A percentile compares a stretch with the other conserved stretches of the same genome.
Evolutionary conservation across 2,113 vertebrate genomes (phyloP).

Genomic region (Accipiter virgatus): DNA sequence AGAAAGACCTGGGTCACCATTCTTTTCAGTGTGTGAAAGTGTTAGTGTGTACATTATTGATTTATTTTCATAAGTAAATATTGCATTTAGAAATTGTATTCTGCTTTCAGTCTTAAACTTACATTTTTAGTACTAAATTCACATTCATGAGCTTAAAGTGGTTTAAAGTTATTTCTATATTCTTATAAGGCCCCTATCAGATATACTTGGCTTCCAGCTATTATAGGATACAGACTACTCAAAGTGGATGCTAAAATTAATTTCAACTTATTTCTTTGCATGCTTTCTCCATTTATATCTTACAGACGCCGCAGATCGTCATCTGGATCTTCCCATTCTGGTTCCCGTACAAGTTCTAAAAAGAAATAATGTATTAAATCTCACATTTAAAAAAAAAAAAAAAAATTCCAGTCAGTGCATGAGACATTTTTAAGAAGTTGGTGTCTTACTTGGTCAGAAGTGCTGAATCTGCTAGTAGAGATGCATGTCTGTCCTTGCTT

Average conservation of each 20-base stretch:
- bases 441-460: constrained; percentile 81
- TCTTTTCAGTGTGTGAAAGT: background rate
- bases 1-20: background rate
- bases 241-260: background rate
- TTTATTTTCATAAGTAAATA: background rate
- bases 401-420: constrained; percentile 73
- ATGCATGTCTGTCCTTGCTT: constrained; percentile 81
- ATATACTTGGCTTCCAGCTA: constrained; percentile 42
- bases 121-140: background rate
- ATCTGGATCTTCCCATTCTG: constrained; percentile 95
- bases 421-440: constrained; percentile 78
- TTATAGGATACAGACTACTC: constrained; percentile 32
- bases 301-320: constrained; percentile 89
- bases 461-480: constrained; percentile 77
- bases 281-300: constrained; percentile 78
- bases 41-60: background rate
- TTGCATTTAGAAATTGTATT: background rate
- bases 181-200: constrained; percentile 2
- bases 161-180: background rate
- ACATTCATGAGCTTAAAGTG: background rate
- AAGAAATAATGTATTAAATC: constrained; percentile 88
- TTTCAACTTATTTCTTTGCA: constrained; percentile 56
- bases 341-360: constrained; percentile 94
- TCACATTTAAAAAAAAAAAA: constrained; percentile 50
- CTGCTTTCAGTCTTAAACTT: background rate